Evolutionary conservation across 2,113 vertebrate species (phyloP).

Genomic region (Vanacampus margaritifer): DNA sequence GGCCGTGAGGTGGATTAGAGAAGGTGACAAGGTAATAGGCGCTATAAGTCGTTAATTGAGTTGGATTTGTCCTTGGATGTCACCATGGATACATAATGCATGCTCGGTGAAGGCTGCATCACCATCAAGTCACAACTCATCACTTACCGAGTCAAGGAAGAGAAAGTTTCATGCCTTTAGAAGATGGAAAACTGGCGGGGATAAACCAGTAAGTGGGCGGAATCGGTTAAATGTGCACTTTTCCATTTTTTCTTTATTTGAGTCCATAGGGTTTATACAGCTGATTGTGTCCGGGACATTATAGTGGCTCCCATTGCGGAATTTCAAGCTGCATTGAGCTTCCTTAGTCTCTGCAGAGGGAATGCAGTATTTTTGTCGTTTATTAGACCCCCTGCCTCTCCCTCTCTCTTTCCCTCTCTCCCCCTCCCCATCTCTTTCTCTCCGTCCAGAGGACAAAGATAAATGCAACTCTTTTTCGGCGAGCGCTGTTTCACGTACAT

Average conservation of each 20-base stretch:
- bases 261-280: conserved; percentile 13
- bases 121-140: conserved; percentile 27
- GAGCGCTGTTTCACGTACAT: conserved; percentile 64
- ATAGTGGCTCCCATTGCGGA: conserved; percentile 30
- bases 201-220: background rate
- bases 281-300: conserved; percentile 25
- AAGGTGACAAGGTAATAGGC: conserved; percentile 54
- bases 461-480: conserved; percentile 65
- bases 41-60: conserved; percentile 48
- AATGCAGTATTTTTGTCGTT: conserved; percentile 62
- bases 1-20: conserved; percentile 21
- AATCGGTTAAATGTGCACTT: background rate
- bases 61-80: conserved; percentile 43
- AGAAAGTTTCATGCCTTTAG: background rate
- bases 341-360: conserved; percentile 52
- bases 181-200: background rate
- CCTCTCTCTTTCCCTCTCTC: conserved; percentile 24
- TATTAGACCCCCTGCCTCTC: conserved; percentile 18
- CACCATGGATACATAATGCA: conserved; percentile 40
- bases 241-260: conserved; percentile 21
- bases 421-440: conserved; percentile 25
- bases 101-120: conserved; percentile 33
- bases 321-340: conserved; percentile 37
- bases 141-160: background rate
- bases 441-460: conserved; percentile 62